A percentile compares a stretch with the other conserved stretches of the same genome.
Evolutionary conservation across 2,888 invertebrate species (phyloP).

Genomic region (Alloplasta piceator): DNA sequence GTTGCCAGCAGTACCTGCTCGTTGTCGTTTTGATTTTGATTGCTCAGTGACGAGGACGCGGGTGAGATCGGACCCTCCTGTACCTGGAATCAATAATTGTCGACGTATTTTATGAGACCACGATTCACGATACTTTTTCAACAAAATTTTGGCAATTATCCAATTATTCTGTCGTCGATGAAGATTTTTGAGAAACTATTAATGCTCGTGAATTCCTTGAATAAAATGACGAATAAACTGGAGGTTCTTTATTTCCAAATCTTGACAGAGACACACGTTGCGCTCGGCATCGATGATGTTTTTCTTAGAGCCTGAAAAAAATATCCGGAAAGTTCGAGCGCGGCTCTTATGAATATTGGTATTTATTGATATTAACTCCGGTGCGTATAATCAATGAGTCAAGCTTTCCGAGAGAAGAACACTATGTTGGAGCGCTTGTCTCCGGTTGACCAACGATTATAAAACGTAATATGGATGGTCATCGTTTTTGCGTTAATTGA

Average conservation of each 20-base stretch:
- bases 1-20: constrained; percentile 88
- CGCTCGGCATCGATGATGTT: constrained; percentile 26
- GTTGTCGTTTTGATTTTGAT: constrained; percentile 81
- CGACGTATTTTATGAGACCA: neutral
- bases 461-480: constrained; percentile 57
- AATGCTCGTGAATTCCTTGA: neutral
- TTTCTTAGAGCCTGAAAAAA: neutral
- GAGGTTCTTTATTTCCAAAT: constrained; percentile 13
- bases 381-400: constrained; percentile 45
- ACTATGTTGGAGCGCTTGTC: neutral
- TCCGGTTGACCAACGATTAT: constrained; percentile 34
- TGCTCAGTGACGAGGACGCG: constrained; percentile 81
- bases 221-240: constrained; percentile 7
- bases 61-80: constrained; percentile 81
- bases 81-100: constrained; percentile 72
- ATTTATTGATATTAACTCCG: constrained; percentile 7
- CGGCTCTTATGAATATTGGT: constrained; percentile 32
- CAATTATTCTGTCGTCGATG: constrained; percentile 37
- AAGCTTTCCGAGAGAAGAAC: constrained; percentile 1
- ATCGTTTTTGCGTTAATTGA: constrained; percentile 53
- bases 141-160: neutral
- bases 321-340: constrained; percentile 11
- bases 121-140: neutral
- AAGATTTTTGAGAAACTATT: constrained; percentile 32
- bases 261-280: neutral